Conservation (phyloP, 2,888 invertebrate species). For the Drosophila histrio region DNA sequence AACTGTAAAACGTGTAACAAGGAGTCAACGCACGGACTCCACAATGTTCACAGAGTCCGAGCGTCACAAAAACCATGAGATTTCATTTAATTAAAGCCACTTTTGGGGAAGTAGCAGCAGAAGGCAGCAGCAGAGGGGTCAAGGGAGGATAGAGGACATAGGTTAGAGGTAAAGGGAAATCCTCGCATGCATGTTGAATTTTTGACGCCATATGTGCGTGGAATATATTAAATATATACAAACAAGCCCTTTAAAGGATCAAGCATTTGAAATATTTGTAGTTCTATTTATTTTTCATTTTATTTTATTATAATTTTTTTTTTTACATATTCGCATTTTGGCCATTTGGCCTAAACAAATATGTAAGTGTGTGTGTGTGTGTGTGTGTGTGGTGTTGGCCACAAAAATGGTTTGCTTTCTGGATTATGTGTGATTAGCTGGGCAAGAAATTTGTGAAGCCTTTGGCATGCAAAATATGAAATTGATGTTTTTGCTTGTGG, state of each 20-base stretch:
- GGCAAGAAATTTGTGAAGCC: constrained; percentile 4
- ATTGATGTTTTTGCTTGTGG: constrained; percentile 24
- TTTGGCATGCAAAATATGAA: constrained; percentile 54
- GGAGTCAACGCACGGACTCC: constrained; percentile 64
- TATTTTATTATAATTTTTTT: neutral
- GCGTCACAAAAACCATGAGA: constrained; percentile 74
- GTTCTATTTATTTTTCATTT: constrained; percentile 23
- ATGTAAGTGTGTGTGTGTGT: constrained; percentile 12
- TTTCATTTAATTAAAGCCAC: constrained; percentile 77
- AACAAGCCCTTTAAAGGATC: constrained; percentile 60
- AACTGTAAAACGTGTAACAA: constrained; percentile 74
- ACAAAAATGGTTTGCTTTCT: constrained; percentile 43
- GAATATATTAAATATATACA: constrained; percentile 74
- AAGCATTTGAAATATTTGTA: constrained; percentile 34
- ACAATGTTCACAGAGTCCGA: constrained; percentile 29
- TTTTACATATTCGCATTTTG: constrained; percentile 13
- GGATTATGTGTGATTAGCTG: constrained; percentile 60
- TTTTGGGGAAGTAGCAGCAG: constrained; percentile 6
- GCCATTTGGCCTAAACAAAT: constrained; percentile 57
- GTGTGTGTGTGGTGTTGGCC: constrained; percentile 30
- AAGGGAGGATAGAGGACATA: neutral
- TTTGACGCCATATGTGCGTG: constrained; percentile 77
- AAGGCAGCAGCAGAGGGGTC: neutral
- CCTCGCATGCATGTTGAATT: constrained; percentile 58
- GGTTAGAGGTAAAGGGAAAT: neutral